Evolutionary conservation across 1,140 invertebrate genomes (phyloP), one percentile per base, ranked within the genome.

Genomic region (Teleopsis dalmanni): DNA sequence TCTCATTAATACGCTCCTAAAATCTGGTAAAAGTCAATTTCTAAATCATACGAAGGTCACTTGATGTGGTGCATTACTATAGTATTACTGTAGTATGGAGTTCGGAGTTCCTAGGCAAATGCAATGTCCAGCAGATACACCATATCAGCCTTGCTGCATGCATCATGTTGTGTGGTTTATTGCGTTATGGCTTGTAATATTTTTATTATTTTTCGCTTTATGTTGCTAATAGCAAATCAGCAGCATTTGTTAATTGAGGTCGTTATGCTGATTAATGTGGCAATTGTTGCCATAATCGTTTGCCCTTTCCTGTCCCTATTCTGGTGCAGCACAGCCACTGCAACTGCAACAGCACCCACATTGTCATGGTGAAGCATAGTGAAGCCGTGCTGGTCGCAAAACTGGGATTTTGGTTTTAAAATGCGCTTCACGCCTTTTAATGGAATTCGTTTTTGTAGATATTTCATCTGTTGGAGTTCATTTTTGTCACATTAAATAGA

Each of bases 161-260:
- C n/a, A n/a, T n/a, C n/a, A 25, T 6, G 19, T 27, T 43, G 41
- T 31, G 41, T 25, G 27, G 27, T 43, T 43, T 43, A 43, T 42
- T 43, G 41, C 41, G 41, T 43, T 43, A 43, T 27, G 41, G 25
- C 41, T 43, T 43, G 31, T 29, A 43, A 29, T 43, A 27, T 23
- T 43, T 27, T 29, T 43, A 27, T 13, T 11, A 31, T 31, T 43
- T 43, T 43, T 29, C 27, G 6, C 21, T 23, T 9, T 18, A 18
- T 8, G 27, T 29, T 27, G 40, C 11, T 43, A 27, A 31, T 43
- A 23, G 27, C 41, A 25, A 43, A 29, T 43, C 26, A 25, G 31
- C 21, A 31, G 41, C 23, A 27, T 34, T 46, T 46, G 33, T 70
- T 88, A 89, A 64, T 84, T 73, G 50, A 85, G 84, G 60, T 74